Evolutionary conservation across 2,888 invertebrate species (phyloP), one percentile per base, ranked within the genome.

Genomic region (Himalopsyche japonica): DNA sequence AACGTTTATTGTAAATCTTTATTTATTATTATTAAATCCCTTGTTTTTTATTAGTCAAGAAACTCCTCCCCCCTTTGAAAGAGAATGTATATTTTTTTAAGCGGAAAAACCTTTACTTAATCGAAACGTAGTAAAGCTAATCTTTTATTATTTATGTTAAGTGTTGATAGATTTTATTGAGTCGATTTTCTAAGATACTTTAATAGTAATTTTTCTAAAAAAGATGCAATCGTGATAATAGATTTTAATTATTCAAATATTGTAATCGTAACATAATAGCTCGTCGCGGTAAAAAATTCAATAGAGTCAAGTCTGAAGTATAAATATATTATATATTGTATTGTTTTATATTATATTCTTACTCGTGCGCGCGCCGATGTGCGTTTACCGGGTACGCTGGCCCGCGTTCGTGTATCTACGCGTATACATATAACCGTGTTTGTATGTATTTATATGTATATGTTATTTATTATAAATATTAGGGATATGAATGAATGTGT

Each of bases 151-250:
- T 87, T 91, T 91, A 91, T 91, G 91, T 92, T 90, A 92, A 92
- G 91, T 91, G 90, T 90, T 91, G 91, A 90, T 91, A 91, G 91
- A 90, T 90, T 91, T 90, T 91, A 90, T 91, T 89, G 89, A 90
- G 90, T 89, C 89, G 89, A 90, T 90, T 90, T 90, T 89, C 87
- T 87, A 87, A 86, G 85, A 83, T 86, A 87, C 86, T 89, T 89
- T 90, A 89, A 89, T 91, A 89, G 90, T 90, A 84, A 86, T 89
- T 89, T 91, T 90, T 90, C 90, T 89, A 90, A 89, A 91, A 89
- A 89, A 88, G 90, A 90, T 89, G 88, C 90, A 92, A 91, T 92
- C 91, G 92, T 92, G 92, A 92, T 92, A 92, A 91, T 92, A 92
- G 92, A 90, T 91, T 89, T 89, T 89, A 92, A 92, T 86, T 85